Base-by-base conservation (phyloP, 1,140 invertebrate genomes). In the Neocloeon triangulifer region DNA sequence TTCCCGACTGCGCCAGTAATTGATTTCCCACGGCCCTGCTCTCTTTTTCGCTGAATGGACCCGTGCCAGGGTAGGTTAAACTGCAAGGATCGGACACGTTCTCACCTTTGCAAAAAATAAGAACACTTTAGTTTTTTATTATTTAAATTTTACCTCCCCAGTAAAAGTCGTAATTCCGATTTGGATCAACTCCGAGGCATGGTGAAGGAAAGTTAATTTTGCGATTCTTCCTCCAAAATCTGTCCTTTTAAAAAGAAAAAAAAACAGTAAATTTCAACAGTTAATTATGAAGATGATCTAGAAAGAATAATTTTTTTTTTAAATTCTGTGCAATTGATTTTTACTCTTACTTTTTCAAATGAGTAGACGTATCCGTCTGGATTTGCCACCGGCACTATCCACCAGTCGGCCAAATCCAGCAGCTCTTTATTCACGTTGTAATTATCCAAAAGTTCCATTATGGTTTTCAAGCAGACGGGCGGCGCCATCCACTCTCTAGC, bases 401-500 rank as follows among this genome's bases (percentile, higher is more conserved):
- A 73, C 77, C 78, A 88, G 43, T 88, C 80, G 34, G 73, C 69
- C 34, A 68, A 64, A 22, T 72, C 68, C 31, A 88, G 55, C 10
- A 79, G 55, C 34, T 66, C 58, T 6, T 66, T 54, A 43, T 76
- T 65, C 5, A 60, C 61, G 15, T 71, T 60, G 44, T 65, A 67
- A 42, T 71, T 72, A 43, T 75, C 70, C 2, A 75, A 66, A 27
- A 91, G 52, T 47, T 82, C 69, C 43, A 75, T 73, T 18, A 85
- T 62, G 13, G 89, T 70, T 46, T 68, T 89, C 13, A 80, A 71
- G 9, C 78, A 73, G 0, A 76, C 74, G 0, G 85, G 80, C 2
- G 80, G 73, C 27, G 80, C 69, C 33, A 92, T 85, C 85, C 86
- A 92, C 57, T 92, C 85, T 20, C 85, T 53, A 0, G 82, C 84